These are phyloP conservation scores for Hybognathus amarus DNA, from an alignment of 2,797 vertebrate species.

Conservation along the genomic window DNA sequence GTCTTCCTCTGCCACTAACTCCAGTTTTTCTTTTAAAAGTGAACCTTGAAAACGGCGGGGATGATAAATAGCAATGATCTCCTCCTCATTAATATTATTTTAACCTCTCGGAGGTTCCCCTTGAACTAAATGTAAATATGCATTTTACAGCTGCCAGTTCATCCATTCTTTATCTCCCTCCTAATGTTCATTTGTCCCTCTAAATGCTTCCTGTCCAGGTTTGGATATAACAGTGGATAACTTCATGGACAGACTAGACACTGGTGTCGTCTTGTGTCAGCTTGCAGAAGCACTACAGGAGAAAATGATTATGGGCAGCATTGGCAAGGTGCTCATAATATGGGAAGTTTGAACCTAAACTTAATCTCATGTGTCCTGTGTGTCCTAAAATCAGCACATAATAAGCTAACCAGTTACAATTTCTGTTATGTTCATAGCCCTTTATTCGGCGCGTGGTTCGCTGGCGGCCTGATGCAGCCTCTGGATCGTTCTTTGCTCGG, in stretches of 20 bases:
- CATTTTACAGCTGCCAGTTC: neutral
- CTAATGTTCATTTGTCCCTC: neutral
- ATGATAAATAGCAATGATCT: no score
- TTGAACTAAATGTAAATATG: no score
- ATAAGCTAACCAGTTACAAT: neutral
- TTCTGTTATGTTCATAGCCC: conserved; percentile 66
- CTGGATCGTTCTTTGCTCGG: conserved; percentile 95
- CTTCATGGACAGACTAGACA: conserved; percentile 93
- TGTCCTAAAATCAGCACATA: neutral
- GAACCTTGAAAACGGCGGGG: no score
- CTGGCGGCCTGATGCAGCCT: conserved; percentile 89
- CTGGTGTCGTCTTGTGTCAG: conserved; percentile 92
- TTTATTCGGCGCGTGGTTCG: conserved; percentile 89
- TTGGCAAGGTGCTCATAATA: conserved; percentile 68
- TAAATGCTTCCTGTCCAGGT: conserved; percentile 69
- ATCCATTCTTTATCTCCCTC: neutral
- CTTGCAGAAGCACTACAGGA: conserved; percentile 90
- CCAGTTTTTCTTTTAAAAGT: no score
- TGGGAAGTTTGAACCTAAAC: neutral
- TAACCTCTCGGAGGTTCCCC: no score
- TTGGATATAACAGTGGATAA: conserved; percentile 87
- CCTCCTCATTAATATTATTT: no score
- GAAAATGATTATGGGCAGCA: conserved; percentile 80
- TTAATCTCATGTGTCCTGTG: neutral
- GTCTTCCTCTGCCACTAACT: no score